Base-by-base conservation (phyloP, 2,113 vertebrate genomes). In the Tupaia chinensis region DNA sequence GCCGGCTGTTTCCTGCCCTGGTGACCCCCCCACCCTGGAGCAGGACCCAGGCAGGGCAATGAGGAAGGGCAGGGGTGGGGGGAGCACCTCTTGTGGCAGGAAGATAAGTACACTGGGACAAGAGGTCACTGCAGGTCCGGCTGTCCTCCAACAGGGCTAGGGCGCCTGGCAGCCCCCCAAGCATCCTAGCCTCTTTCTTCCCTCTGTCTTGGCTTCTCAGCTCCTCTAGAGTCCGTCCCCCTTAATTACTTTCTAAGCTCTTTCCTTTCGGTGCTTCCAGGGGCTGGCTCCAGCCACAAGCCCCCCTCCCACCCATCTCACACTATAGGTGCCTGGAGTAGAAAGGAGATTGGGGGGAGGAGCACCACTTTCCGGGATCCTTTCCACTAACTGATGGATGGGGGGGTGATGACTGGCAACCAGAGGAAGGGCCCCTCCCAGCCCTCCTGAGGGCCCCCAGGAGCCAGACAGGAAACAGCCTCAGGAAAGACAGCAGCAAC, bases 401-500 rank as follows among this genome's bases (percentile, higher is more conserved):
- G 10, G 74, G 66, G 61, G 53, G 16, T 10, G 29, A 65, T 23
- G 54, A 79, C 13, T 72, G 87, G 87, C 73, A 63, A 87, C 29
- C 65, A 91, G 32, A 96, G 95, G 97, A 96, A 97, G 85, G 83
- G 92, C 97, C 96, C 94, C 97, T 97, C 97, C 95, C 97, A 96
- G 92, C 29, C 89, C 95, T 83, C 87, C 95, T 60, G 23, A 93
- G 94, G 90, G 95, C 90, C 97, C 95, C 95, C 93, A 93, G 92
- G 89, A 97, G 96, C 92, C 94, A 96, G 96, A 98, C 97, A 97
- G 97, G 97, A 98, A 97, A 96, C 95, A 79, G 87, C 69, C 60
- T 97, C 94, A 94, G 96, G 97, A 96, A 97, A 94, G 96, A 96
- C 85, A 90, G 96, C 74, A 27, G 70, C 65, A 53, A 53, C 56